Conservation (phyloP, 2,797 vertebrate genomes). For the Sus cebifrons region DNA sequence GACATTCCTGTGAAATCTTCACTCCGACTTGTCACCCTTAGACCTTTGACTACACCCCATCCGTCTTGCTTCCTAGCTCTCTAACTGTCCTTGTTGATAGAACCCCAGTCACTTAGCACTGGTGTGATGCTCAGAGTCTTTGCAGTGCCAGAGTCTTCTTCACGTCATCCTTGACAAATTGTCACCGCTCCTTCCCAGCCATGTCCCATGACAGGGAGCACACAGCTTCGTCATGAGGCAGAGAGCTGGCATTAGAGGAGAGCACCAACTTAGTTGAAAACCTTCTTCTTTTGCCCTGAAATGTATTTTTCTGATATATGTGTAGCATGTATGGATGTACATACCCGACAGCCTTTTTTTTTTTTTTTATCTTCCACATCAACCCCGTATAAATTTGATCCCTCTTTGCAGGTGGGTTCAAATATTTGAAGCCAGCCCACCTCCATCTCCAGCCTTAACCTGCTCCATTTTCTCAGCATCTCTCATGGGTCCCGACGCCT, state of each 20-base stretch:
- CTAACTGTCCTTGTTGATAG: not conserved
- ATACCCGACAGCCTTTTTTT: not conserved
- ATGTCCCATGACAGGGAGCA: rapidly evolving
- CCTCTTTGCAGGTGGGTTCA: not conserved
- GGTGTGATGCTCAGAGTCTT: not conserved
- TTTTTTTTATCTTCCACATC: not conserved
- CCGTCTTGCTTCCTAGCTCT: constrained; percentile 4
- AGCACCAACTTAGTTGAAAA: not conserved
- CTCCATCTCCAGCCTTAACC: not conserved
- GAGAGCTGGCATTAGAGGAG: not conserved
- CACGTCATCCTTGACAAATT: not conserved
- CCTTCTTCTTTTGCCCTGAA: not conserved
- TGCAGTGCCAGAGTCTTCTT: not conserved
- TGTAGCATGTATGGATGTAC: rapidly evolving
- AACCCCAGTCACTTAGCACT: not conserved
- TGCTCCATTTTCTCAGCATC: not conserved
- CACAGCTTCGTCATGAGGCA: not conserved
- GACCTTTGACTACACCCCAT: constrained; percentile 3
- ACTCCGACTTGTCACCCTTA: not conserved
- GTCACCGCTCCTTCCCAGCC: not conserved
- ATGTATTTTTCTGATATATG: not conserved
- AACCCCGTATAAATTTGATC: not conserved
- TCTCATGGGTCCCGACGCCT: not conserved
- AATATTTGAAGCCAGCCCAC: not conserved
- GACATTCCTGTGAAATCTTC: not conserved